Evolutionary conservation across 1,140 invertebrate species (phyloP).

Genomic region (Apis cerana): DNA sequence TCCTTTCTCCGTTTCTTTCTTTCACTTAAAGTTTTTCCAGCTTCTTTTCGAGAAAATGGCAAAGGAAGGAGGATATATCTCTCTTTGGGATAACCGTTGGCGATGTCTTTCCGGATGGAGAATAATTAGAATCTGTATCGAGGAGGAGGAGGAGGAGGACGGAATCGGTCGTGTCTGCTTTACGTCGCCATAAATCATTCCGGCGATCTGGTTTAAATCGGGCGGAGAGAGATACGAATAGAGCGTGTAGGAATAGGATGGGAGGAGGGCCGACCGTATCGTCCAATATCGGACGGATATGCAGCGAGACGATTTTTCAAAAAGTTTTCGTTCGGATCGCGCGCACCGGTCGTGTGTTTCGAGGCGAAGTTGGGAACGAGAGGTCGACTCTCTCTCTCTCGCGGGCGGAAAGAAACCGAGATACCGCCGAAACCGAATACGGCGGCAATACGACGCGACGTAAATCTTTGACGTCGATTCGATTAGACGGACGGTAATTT

Average conservation of each 20-base stretch:
- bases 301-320: conserved; percentile 67
- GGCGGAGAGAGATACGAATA: background rate
- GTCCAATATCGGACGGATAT: conserved; percentile 63
- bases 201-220: conserved; percentile 27
- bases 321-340: conserved; percentile 63
- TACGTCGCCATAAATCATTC: background rate
- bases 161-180: background rate
- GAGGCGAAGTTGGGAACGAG: conserved; percentile 5
- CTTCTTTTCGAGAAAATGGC: background rate
- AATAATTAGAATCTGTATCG: background rate
- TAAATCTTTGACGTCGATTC: conserved; percentile 76
- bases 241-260: conserved; percentile 19
- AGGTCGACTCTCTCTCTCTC: no score
- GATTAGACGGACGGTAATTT: conserved; percentile 78
- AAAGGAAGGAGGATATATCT: background rate
- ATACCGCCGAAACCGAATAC: conserved; percentile 51
- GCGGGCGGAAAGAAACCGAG: conserved; percentile 23
- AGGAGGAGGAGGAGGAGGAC: background rate
- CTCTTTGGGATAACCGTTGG: background rate
- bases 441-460: conserved; percentile 71
- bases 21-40: background rate
- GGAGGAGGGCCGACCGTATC: conserved; percentile 19
- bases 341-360: conserved; percentile 39
- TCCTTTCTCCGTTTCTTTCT: no score
- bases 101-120: background rate